Base-by-base conservation (phyloP, 2,113 vertebrate genomes). In the Oreochromis niloticus region DNA sequence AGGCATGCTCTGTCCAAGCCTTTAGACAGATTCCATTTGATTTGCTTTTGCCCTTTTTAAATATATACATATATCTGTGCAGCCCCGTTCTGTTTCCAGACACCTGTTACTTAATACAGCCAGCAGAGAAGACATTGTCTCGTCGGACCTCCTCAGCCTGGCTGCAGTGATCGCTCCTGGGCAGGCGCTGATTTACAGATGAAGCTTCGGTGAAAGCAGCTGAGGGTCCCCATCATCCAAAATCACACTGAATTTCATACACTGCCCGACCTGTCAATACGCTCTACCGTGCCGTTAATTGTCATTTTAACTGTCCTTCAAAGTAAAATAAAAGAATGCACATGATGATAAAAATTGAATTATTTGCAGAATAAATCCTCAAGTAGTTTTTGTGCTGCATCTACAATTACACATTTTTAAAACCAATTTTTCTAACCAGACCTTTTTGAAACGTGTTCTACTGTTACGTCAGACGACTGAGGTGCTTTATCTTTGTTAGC, bases 401-500 rank as follows among this genome's bases (percentile, higher is more conserved):
- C 19, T 78, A 13, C 73, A 87, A 87, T 59, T 57, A 12, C 39
- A 63, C 48, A 63, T 10, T 79, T 83, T 0, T 17, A 16, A 6
- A 12, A 17, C 1, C 0, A 4, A 0, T 6, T 54, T 57, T 12
- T 48, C 66, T 79, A 10, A 34, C 36, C 87, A 86, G 63, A 81
- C 78, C 63, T 90, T 88, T 84, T 85, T 56, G 32, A 88, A 93
- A 94, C 36, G 36, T 87, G 16, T 79, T 55, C 52, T 17, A 32
- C 19, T 4, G 1, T 87, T 82, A 87, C 71, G 78, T 92, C 79
- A 91, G 73, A 57, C 7, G 22, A 84, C 80, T 80, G 57, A 95
- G 85, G 90, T 89, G 89, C 87, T 91, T 94, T 83, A 84, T 91
- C 91, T 87, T 87, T 80, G 78, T 93, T 91, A 88, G 90, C 92